Percentiles rank a stretch among this genome's conserved stretches.
Conservation (phyloP, 2,797 vertebrate genomes). For the Cossypha niveicapilla region DNA sequence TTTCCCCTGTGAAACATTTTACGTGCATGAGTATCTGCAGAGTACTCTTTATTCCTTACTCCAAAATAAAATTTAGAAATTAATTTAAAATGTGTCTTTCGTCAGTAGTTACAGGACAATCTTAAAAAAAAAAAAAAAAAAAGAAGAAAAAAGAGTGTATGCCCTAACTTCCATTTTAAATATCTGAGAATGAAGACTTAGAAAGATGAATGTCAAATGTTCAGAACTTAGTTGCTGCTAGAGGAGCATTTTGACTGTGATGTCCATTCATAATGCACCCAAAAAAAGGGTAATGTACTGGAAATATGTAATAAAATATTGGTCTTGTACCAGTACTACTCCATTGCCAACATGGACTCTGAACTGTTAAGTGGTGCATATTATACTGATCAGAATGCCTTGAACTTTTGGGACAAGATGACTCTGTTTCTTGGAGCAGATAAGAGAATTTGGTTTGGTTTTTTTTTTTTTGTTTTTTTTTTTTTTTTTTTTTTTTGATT, state of each 20-base stretch:
- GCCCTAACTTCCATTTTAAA: background rate
- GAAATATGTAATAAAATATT: background rate
- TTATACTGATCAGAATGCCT: background rate
- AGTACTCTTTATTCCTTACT: background rate
- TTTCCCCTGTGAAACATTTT: background rate
- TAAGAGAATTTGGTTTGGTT: background rate
- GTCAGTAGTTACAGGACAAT: background rate
- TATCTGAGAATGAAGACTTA: background rate
- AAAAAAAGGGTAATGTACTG: background rate
- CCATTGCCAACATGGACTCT: background rate
- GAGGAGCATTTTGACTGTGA: background rate
- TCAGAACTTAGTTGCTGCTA: background rate
- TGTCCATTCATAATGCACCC: background rate
- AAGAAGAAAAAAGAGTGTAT: background rate
- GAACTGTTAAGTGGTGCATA: background rate
- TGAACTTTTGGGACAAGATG: background rate
- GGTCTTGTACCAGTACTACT: background rate
- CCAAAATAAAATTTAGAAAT: background rate
- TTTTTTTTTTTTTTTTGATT: background rate
- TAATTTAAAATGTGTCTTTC: background rate
- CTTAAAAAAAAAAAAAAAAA: background rate
- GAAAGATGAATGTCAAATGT: background rate
- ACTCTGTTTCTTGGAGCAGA: background rate
- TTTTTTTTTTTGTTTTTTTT: too few relatives aligned
- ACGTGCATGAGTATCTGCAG: background rate